Percentiles rank a stretch among this genome's conserved stretches.
These are phyloP conservation scores for Melanotus villosus DNA, from an alignment of 2,888 invertebrate genomes.

Conservation along the genomic window DNA sequence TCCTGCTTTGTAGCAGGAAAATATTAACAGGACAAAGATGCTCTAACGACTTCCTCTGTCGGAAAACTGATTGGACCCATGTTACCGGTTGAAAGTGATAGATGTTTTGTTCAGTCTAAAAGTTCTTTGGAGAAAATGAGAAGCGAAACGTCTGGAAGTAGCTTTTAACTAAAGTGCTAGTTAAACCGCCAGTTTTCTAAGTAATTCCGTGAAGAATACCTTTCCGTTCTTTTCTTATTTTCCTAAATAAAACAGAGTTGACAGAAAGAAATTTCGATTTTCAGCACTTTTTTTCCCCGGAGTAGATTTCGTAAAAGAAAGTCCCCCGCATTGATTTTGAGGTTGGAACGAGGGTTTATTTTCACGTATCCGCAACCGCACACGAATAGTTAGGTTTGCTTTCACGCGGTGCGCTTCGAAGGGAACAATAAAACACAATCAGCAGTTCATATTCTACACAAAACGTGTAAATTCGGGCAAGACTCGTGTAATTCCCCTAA, in stretches of 20 bases:
- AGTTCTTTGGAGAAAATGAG: slow-evolving; percentile 40
- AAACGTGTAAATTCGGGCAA: slow-evolving; percentile 22
- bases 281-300: background rate
- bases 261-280: slow-evolving; percentile 1
- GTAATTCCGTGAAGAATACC: slow-evolving; percentile 12
- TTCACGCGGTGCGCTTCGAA: slow-evolving; percentile 6
- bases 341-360: slow-evolving; percentile 2
- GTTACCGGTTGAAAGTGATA: slow-evolving; percentile 50
- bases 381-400: background rate
- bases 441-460: slow-evolving; percentile 32
- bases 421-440: slow-evolving; percentile 28
- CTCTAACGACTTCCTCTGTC: slow-evolving; percentile 49
- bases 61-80: slow-evolving; percentile 52
- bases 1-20: slow-evolving; percentile 28
- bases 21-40: slow-evolving; percentile 48
- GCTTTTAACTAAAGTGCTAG: slow-evolving; percentile 46
- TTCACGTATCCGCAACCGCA: slow-evolving; percentile 7
- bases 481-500: slow-evolving; percentile 29
- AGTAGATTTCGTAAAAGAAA: slow-evolving; percentile 1
- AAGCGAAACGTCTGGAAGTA: slow-evolving; percentile 40
- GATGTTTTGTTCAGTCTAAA: slow-evolving; percentile 49
- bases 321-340: background rate
- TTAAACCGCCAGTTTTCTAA: slow-evolving; percentile 37
- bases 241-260: background rate
- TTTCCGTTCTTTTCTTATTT: slow-evolving; percentile 1